A percentile compares a stretch with the other conserved stretches of the same genome.
phyloP scores from a whole-genome alignment of 2,113 vertebrate genomes.

The Dicrurus megarhynchus region DNA sequence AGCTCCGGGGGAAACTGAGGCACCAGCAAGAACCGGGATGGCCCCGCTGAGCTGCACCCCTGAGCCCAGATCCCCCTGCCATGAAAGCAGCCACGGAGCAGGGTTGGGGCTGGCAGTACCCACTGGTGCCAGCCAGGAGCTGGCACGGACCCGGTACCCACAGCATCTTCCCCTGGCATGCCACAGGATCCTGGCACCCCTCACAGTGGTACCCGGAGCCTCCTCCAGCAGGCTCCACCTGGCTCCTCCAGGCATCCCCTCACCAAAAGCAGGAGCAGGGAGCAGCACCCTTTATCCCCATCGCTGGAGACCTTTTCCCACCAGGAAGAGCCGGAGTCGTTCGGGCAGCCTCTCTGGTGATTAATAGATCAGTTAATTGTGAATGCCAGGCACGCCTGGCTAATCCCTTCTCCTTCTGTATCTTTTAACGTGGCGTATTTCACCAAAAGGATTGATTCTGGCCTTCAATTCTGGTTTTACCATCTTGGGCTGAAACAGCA shows the following conservation, averaged over 20 bases:
- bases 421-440: not conserved
- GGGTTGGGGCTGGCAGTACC: not conserved
- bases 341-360: not conserved
- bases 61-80: not conserved
- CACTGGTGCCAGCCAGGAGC: not conserved
- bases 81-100: not conserved
- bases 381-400: not conserved
- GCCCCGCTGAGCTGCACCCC: not conserved
- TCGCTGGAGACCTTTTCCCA: not conserved
- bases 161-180: not conserved
- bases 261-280: accelerated
- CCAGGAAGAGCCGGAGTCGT: not conserved
- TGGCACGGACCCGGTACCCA: accelerated
- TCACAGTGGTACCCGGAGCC: not conserved
- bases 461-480: not conserved
- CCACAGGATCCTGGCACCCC: not conserved
- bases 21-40: accelerated
- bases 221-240: too few relatives aligned
- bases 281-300: not conserved
- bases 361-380: not conserved
- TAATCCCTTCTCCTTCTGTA: not conserved
- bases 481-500: not conserved
- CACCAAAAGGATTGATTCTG: not conserved
- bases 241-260: not conserved
- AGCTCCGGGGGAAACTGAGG: not conserved